Conservation (phyloP, 2,888 invertebrate species). For the Metacarcinus magister region DNA sequence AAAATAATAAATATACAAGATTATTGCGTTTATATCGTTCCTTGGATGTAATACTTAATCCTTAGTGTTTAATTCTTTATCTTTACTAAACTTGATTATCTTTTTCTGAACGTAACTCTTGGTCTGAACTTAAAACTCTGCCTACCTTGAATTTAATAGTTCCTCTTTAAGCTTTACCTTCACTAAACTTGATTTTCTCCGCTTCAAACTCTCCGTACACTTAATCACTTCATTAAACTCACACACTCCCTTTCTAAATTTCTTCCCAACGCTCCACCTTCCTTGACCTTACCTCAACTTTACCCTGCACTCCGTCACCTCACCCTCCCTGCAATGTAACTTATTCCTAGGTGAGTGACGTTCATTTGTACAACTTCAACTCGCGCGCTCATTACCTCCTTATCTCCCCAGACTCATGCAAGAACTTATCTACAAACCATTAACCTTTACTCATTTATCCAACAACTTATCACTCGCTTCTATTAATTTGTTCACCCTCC, state of each 20-base stretch:
- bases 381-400: neutral
- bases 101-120: neutral
- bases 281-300: neutral
- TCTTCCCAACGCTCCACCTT: neutral
- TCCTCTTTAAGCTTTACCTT: neutral
- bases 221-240: neutral
- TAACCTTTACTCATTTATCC: slow-evolving; percentile 36
- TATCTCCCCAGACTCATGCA: neutral
- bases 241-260: neutral
- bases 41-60: neutral
- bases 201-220: neutral
- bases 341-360: neutral
- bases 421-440: slow-evolving; percentile 18
- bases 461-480: slow-evolving; percentile 17
- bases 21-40: neutral
- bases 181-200: neutral
- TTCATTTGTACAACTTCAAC: slow-evolving; percentile 11
- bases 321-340: neutral
- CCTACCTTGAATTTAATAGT: neutral
- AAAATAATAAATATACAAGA: neutral
- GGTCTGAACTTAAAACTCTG: neutral
- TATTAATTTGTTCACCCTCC: slow-evolving; percentile 10
- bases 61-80: neutral
- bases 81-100: neutral
- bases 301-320: neutral